These are phyloP conservation scores for Hyposoter dolosus DNA, from an alignment of 2,888 invertebrate species.

Conservation along the genomic window DNA sequence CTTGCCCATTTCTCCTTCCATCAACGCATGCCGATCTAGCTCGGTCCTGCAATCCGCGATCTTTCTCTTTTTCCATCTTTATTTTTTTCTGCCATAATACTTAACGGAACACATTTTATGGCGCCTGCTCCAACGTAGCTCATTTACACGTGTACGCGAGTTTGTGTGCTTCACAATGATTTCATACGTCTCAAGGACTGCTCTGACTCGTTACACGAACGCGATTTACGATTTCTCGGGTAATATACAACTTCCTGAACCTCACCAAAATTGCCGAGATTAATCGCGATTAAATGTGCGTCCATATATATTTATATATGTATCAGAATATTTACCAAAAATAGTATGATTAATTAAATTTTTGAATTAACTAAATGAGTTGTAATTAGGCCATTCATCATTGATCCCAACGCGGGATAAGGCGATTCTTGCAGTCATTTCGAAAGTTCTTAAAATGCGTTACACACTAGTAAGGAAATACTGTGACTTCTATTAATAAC, in stretches of 20 bases:
- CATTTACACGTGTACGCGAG: neutral
- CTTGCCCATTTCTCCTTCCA: conserved; percentile 48
- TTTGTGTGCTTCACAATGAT: conserved; percentile 31
- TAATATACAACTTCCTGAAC: conserved; percentile 51
- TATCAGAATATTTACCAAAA: conserved; percentile 10
- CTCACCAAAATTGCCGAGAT: conserved; percentile 14
- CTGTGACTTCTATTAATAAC: neutral
- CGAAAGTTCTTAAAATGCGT: conserved; percentile 17
- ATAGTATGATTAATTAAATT: conserved; percentile 41
- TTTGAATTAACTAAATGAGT: conserved; percentile 16
- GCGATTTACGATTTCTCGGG: conserved; percentile 34
- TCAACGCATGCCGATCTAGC: conserved; percentile 27
- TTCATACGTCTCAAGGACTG: conserved; percentile 55
- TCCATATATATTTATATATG: neutral
- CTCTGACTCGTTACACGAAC: conserved; percentile 26
- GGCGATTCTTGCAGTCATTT: conserved; percentile 9
- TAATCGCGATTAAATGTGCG: conserved; percentile 10
- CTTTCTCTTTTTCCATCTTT: conserved; percentile 28
- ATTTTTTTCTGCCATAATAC: conserved; percentile 8
- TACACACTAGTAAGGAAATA: neutral
- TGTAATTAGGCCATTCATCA: conserved; percentile 35
- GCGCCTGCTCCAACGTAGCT: conserved; percentile 11
- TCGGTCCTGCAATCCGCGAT: neutral
- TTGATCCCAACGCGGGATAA: neutral
- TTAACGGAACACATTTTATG: conserved; percentile 33